Percentiles rank a stretch among this genome's conserved stretches.
Evolutionary conservation across 2,113 vertebrate genomes (phyloP).

Genomic region (Anas platyrhynchos): DNA sequence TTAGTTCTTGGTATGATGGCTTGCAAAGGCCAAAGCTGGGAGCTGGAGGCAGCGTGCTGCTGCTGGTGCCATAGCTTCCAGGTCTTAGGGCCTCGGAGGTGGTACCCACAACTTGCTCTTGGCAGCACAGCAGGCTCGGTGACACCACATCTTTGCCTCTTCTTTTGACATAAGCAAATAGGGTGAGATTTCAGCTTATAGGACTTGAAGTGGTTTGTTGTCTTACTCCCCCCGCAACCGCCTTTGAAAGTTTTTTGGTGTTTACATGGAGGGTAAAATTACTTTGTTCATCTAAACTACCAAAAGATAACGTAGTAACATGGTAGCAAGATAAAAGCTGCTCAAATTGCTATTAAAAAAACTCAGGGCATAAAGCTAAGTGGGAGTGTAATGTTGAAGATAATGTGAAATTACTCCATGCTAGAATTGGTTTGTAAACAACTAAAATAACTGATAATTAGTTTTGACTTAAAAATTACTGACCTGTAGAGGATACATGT

Average conservation of each 20-base stretch:
- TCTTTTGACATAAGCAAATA: neutral
- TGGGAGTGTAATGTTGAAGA: neutral
- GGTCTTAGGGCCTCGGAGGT: neutral
- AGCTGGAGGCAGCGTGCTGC: neutral
- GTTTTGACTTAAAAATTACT: neutral
- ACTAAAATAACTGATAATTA: neutral
- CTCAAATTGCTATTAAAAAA: neutral
- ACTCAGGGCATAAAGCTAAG: neutral
- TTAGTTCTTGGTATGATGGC: neutral
- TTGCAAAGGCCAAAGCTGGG: neutral
- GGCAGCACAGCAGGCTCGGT: neutral
- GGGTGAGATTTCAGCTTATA: neutral
- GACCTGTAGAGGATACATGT: neutral
- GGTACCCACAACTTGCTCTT: neutral
- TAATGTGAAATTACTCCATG: neutral
- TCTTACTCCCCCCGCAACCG: neutral
- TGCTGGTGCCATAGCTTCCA: neutral
- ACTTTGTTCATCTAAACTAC: neutral
- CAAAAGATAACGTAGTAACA: neutral
- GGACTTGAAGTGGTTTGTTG: neutral
- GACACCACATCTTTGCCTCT: constrained; percentile 6
- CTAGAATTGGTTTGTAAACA: neutral
- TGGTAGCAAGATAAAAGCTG: neutral
- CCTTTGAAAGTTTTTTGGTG: neutral
- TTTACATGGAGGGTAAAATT: neutral